Percentiles rank a stretch among this genome's conserved stretches.
Conservation (phyloP, 2,113 vertebrate genomes). For the Antechinus stuartii region DNA sequence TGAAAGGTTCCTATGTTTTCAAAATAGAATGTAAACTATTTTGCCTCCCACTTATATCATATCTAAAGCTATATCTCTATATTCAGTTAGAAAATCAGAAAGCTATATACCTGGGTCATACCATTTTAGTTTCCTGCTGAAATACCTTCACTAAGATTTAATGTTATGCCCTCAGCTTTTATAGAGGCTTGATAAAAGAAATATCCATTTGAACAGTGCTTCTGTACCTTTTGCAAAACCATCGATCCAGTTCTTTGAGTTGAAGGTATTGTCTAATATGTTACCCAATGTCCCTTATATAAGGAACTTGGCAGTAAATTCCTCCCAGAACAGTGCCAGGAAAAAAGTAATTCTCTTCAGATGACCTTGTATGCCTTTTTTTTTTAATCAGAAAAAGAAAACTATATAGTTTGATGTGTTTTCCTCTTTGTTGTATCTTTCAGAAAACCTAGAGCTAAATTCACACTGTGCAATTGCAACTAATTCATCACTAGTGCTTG, state of each 20-base stretch:
- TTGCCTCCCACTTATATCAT: neutral
- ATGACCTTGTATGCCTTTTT: neutral
- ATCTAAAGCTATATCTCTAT: neutral
- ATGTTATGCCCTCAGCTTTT: neutral
- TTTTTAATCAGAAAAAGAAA: neutral
- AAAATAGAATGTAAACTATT: neutral
- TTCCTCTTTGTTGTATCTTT: neutral
- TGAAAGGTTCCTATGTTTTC: neutral
- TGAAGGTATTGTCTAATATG: constrained; percentile 4
- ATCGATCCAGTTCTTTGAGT: constrained; percentile 3
- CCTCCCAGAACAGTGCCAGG: neutral
- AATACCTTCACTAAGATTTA: constrained; percentile 5
- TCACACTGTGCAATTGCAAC: neutral
- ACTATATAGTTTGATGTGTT: neutral
- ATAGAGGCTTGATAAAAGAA: constrained; percentile 1
- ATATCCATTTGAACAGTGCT: neutral
- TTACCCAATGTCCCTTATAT: neutral
- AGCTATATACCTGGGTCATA: neutral
- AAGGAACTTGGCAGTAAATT: neutral
- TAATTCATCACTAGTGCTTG: neutral
- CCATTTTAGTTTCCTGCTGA: neutral
- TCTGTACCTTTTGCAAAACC: neutral
- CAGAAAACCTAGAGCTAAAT: neutral
- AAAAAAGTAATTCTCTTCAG: constrained; percentile 9
- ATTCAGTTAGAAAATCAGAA: neutral